Conservation (phyloP, 2,113 vertebrate genomes). For the Plecturocebus donacophilus region DNA sequence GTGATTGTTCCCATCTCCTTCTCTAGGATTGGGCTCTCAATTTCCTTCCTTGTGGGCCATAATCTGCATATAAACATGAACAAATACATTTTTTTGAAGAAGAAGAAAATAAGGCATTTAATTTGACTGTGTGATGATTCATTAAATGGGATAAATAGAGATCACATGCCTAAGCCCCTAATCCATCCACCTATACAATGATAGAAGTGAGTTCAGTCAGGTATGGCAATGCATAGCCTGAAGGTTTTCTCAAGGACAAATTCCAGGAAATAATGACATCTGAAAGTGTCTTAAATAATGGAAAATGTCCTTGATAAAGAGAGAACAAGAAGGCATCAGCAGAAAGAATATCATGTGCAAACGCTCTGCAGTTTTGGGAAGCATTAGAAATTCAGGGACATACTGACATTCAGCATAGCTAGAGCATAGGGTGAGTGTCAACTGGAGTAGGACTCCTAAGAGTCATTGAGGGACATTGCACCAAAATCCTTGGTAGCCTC, state of each 20-base stretch:
- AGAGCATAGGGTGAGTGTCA: neutral
- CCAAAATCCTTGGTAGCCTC: neutral
- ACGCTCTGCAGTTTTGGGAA: neutral
- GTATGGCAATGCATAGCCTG: neutral
- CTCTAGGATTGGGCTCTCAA: neutral
- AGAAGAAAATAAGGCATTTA: neutral
- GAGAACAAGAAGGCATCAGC: neutral
- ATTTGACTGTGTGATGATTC: conserved; percentile 19
- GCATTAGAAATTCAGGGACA: neutral
- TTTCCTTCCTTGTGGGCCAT: neutral
- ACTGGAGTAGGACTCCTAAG: neutral
- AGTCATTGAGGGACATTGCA: neutral
- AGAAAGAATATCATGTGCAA: neutral
- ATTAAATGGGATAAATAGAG: neutral
- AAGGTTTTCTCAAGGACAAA: neutral
- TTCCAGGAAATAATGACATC: neutral
- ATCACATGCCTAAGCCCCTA: neutral
- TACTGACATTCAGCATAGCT: neutral
- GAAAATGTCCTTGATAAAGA: neutral
- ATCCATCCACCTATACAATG: neutral
- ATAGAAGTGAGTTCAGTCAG: neutral
- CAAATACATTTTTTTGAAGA: neutral
- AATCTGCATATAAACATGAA: conserved; percentile 22
- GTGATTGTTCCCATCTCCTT: neutral
- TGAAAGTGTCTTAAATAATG: neutral